These are phyloP conservation scores for Pocillopora damicornis DNA, from an alignment of 64 coral and sea anemone species.

Conservation along the genomic window DNA sequence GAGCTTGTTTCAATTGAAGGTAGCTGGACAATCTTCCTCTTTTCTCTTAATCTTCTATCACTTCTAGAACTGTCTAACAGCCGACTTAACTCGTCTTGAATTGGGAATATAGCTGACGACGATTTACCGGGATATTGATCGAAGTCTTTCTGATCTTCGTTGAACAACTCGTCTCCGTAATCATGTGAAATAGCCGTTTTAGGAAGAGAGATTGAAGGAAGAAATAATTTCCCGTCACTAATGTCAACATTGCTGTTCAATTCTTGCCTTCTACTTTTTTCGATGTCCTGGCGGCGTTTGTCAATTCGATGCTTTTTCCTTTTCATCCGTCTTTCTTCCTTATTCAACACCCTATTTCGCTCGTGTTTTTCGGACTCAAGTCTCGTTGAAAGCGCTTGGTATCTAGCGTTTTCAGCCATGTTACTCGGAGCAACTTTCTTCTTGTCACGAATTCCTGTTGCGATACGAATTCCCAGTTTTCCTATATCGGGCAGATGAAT, in stretches of 20 bases:
- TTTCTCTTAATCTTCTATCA: background rate
- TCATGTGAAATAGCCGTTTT: background rate
- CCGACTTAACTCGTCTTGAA: slow-evolving; percentile 29
- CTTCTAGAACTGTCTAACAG: background rate
- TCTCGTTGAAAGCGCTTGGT: slow-evolving; percentile 55
- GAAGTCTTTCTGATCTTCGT: background rate
- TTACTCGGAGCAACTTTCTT: slow-evolving; percentile 70
- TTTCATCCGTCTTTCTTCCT: slow-evolving; percentile 47
- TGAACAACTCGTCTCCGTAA: background rate
- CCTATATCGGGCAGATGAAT: slow-evolving; percentile 85
- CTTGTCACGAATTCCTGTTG: slow-evolving; percentile 75
- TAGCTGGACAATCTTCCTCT: background rate
- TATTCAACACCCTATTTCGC: slow-evolving; percentile 33
- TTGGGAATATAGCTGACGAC: slow-evolving; percentile 35
- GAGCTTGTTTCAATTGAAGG: background rate
- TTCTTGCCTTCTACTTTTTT: slow-evolving; percentile 21
- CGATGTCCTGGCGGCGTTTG: slow-evolving; percentile 32
- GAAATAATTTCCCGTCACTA: background rate
- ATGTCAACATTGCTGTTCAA: background rate
- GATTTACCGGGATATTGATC: background rate
- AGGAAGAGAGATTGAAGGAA: slow-evolving; percentile 1
- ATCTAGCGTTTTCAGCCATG: slow-evolving; percentile 56
- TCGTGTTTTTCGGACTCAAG: slow-evolving; percentile 67
- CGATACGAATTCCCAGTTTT: slow-evolving; percentile 74
- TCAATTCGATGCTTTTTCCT: slow-evolving; percentile 29